These are phyloP conservation scores for Frieseomelitta varia DNA, from an alignment of 1,140 invertebrate species.

Conservation along the genomic window DNA sequence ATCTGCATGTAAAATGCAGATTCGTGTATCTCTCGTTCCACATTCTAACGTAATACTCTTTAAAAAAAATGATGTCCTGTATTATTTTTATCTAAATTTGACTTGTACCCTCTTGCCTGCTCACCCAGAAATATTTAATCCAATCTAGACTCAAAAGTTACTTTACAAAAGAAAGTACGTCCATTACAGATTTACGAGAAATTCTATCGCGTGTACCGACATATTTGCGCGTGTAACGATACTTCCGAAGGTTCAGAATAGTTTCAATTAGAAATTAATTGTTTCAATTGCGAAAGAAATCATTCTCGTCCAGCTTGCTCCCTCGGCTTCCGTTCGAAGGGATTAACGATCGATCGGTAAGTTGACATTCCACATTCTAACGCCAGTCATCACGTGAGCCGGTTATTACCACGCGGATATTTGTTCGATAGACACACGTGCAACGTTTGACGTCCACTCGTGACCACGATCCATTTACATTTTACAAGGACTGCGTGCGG, in stretches of 20 bases:
- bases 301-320: background rate
- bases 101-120: no score
- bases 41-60: no score
- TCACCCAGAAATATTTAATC: background rate
- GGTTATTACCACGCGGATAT: conserved; percentile 45
- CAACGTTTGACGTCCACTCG: conserved; percentile 46
- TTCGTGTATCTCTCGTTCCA: no score
- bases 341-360: conserved; percentile 47
- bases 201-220: background rate
- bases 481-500: conserved; percentile 40
- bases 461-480: conserved; percentile 32
- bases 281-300: background rate
- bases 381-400: conserved; percentile 54
- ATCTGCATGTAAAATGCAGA: no score
- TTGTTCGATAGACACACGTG: conserved; percentile 52
- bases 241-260: background rate
- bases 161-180: background rate
- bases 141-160: background rate
- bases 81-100: no score
- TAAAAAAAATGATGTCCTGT: no score
- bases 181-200: background rate
- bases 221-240: no score
- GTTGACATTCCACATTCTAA: conserved; percentile 63
- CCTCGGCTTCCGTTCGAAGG: conserved; percentile 49
- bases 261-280: background rate